These are phyloP conservation scores for Chirona hameri DNA, from an alignment of 2,888 invertebrate genomes.

Conservation along the genomic window DNA sequence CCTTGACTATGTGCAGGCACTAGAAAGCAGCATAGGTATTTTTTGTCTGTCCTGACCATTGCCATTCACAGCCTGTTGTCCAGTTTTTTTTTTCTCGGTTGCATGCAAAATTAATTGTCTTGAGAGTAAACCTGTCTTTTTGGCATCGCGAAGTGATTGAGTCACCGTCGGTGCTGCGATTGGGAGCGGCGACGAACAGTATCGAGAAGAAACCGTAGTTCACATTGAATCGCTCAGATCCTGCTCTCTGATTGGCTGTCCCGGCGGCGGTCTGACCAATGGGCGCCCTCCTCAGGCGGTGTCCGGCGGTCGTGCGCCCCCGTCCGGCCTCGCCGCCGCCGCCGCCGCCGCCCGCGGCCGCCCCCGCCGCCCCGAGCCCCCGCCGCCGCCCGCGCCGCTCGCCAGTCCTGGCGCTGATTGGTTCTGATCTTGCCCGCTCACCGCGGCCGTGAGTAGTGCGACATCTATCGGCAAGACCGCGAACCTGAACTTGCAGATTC, in stretches of 20 bases:
- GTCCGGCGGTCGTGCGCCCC: not conserved
- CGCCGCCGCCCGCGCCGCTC: not conserved
- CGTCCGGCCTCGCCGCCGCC: not conserved
- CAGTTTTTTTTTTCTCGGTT: too few species aligned
- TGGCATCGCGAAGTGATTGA: too few species aligned
- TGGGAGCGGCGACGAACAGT: too few species aligned
- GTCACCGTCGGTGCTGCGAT: too few species aligned
- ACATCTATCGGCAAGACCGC: not conserved
- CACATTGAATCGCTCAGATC: not conserved
- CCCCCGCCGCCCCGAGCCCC: not conserved
- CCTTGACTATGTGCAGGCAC: too few species aligned
- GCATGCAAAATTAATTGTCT: too few species aligned
- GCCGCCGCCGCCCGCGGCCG: not conserved
- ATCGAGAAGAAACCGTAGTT: too few species aligned
- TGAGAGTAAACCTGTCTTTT: too few species aligned
- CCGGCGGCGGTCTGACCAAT: not conserved
- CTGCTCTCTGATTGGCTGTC: not conserved
- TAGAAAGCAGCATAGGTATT: too few species aligned
- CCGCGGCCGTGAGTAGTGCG: constrained; percentile 26
- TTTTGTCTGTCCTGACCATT: too few species aligned
- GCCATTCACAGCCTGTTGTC: too few species aligned
- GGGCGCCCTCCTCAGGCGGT: not conserved
- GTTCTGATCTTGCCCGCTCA: not conserved
- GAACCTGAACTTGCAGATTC: not conserved
- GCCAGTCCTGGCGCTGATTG: not conserved